Evolutionary conservation across 2,888 invertebrate species (phyloP).

Genomic region (Taenaris catops): DNA sequence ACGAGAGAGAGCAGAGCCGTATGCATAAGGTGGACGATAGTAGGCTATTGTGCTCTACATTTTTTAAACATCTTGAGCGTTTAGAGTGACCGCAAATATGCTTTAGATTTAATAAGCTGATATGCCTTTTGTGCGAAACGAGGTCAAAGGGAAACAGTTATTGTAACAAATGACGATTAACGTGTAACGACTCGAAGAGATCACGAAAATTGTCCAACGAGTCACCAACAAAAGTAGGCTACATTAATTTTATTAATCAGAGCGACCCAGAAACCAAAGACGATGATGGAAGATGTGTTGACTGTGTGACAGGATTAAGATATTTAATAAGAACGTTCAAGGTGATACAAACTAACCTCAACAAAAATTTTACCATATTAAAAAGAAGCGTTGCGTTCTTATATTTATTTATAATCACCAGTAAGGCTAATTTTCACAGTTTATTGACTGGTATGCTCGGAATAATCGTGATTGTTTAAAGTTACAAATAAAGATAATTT

Average conservation of each 20-base stretch:
- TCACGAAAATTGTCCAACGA: conserved; percentile 61
- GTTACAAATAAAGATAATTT: too few species aligned
- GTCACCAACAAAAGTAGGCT: conserved; percentile 73
- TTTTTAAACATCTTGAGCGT: conserved; percentile 1
- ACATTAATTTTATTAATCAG: conserved; percentile 54
- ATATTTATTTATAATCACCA: too few species aligned
- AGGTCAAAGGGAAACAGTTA: conserved; percentile 29
- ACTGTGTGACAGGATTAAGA: conserved; percentile 22
- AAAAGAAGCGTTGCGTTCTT: too few species aligned
- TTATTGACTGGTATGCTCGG: too few species aligned
- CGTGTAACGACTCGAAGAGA: conserved; percentile 39
- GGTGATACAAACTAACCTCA: too few species aligned
- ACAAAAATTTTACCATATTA: too few species aligned
- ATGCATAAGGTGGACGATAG: conserved; percentile 7
- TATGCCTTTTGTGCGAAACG: conserved; percentile 22
- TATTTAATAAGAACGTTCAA: too few species aligned
- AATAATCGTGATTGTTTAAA: too few species aligned
- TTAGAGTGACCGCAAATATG: conserved; percentile 1
- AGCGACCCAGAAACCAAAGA: conserved; percentile 69
- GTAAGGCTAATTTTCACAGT: too few species aligned
- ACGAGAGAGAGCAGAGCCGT: conserved; percentile 8
- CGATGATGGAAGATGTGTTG: conserved; percentile 35
- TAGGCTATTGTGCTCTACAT: conserved; percentile 9
- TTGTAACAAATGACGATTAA: conserved; percentile 42
- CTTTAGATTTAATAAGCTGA: conserved; percentile 8